Evolutionary conservation across 92 coral and sea anemone species (phyloP).

Genomic region (Palythoa grandiflora): DNA sequence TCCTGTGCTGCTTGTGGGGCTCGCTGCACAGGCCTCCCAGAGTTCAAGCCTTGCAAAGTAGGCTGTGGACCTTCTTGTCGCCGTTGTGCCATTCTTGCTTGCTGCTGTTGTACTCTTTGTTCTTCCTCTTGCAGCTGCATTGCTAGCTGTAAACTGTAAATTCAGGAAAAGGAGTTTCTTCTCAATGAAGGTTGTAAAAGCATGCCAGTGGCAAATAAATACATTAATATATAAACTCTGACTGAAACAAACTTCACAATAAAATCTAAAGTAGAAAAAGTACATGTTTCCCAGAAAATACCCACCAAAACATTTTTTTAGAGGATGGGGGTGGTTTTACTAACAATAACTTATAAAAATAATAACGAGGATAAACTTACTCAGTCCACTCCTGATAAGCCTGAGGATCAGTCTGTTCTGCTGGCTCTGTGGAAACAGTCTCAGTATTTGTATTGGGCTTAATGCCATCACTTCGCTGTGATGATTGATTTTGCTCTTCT

Average conservation of each 20-base stretch:
- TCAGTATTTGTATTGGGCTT: not conserved
- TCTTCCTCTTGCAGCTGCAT: slow-evolving; percentile 95
- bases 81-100: slow-evolving; percentile 56
- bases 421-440: slow-evolving; percentile 10
- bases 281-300: not conserved
- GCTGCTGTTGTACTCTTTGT: slow-evolving; percentile 57
- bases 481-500: slow-evolving; percentile 71
- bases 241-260: not conserved
- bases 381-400: slow-evolving; percentile 83
- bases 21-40: slow-evolving; percentile 37
- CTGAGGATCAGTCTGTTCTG: slow-evolving; percentile 40
- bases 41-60: slow-evolving; percentile 31
- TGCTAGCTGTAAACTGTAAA: slow-evolving; percentile 83
- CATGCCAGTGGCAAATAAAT: not conserved
- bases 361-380: slow-evolving; percentile 55
- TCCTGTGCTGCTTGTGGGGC: slow-evolving; percentile 33
- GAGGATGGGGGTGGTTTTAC: too few relatives aligned
- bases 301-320: not conserved
- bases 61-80: slow-evolving; percentile 68
- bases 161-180: not conserved
- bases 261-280: too few relatives aligned
- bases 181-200: not conserved
- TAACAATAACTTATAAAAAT: too few relatives aligned
- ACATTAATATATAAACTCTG: too few relatives aligned
- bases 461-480: slow-evolving; percentile 17